phyloP scores from a whole-genome alignment of 1,140 invertebrate genomes.

The Lepidurus packardi region DNA sequence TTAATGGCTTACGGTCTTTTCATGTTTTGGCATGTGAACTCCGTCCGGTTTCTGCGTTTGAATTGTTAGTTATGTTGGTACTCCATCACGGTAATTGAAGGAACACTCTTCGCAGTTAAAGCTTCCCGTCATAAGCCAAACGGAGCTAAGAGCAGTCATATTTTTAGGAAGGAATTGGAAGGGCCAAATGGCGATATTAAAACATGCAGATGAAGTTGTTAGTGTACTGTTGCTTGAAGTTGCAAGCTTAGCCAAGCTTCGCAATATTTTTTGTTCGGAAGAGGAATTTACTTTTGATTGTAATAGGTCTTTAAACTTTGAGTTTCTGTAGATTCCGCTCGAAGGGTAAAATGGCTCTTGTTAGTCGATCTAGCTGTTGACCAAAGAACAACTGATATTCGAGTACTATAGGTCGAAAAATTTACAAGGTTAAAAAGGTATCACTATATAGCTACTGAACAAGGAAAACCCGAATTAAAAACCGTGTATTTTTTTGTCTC shows the following conservation, averaged over 20 bases:
- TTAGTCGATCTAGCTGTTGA: neutral
- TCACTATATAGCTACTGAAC: neutral
- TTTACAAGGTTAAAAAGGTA: neutral
- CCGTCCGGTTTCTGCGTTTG: no score
- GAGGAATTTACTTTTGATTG: neutral
- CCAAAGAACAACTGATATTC: neutral
- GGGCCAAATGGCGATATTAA: no score
- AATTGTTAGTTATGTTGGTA: no score
- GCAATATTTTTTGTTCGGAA: neutral
- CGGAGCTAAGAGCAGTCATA: no score
- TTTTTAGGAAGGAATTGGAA: no score
- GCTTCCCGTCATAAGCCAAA: no score
- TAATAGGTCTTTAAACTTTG: neutral
- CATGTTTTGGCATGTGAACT: no score
- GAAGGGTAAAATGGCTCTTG: neutral
- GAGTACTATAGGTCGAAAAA: neutral
- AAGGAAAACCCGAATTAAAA: neutral
- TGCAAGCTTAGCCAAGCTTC: neutral
- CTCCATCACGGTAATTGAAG: no score
- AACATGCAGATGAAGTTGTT: no score
- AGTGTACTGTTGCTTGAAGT: neutral
- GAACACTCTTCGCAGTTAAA: no score
- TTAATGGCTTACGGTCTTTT: no score
- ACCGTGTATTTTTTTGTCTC: neutral
- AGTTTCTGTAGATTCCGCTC: neutral